Evolutionary conservation across 1,140 invertebrate species (phyloP).

Genomic region (Habropoda laboriosa): DNA sequence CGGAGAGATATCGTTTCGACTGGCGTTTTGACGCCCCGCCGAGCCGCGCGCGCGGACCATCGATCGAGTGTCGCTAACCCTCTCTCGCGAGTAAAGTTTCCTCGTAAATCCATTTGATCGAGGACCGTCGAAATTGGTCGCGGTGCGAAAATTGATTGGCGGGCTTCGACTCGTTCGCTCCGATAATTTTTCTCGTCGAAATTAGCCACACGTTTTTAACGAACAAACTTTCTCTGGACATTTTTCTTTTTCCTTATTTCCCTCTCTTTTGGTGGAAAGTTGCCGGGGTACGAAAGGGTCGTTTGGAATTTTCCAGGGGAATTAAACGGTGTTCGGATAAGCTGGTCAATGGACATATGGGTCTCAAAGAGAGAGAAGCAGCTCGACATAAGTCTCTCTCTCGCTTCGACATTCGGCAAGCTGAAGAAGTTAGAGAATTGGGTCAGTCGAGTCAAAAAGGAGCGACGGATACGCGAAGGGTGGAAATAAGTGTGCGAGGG

Average conservation of each 20-base stretch:
- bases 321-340: constrained; percentile 48
- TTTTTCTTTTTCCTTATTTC: no score
- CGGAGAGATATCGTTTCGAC: constrained; percentile 21
- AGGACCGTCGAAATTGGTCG: constrained; percentile 27
- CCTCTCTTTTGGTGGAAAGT: no score
- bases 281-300: neutral
- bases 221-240: constrained; percentile 39
- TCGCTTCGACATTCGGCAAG: constrained; percentile 46
- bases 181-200: constrained; percentile 35
- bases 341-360: neutral
- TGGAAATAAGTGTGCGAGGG: constrained; percentile 34
- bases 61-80: neutral
- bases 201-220: constrained; percentile 17
- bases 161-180: neutral
- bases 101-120: neutral
- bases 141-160: constrained; percentile 31
- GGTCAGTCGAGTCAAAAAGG: constrained; percentile 51
- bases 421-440: constrained; percentile 56
- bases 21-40: constrained; percentile 9
- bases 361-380: no score
- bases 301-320: neutral
- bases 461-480: neutral
- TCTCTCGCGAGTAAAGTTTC: neutral
- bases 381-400: constrained; percentile 40
- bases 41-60: neutral